phyloP scores from a whole-genome alignment of 2,113 vertebrate genomes.

The Abramis brama region DNA sequence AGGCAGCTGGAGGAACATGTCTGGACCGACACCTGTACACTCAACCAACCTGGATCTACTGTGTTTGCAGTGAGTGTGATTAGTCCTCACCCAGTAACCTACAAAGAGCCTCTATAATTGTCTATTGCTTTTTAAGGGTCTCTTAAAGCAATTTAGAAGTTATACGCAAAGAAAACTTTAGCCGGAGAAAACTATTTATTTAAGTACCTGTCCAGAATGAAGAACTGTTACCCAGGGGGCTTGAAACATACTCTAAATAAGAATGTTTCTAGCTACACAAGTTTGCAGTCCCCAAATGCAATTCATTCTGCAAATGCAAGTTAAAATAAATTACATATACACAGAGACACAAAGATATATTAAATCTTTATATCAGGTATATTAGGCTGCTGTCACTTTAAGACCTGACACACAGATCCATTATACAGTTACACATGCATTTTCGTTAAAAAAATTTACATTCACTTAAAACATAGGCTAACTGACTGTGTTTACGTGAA shows the following conservation, averaged over 20 bases:
- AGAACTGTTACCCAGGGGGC: not conserved
- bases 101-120: conserved; percentile 4
- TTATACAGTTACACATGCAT: no score
- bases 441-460: no score
- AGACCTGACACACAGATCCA: no score
- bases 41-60: not conserved
- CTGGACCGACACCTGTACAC: not conserved
- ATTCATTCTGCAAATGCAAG: no score
- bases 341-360: no score
- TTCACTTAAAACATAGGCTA: no score
- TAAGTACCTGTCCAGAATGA: not conserved
- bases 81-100: conserved; percentile 35
- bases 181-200: no score
- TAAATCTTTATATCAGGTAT: no score
- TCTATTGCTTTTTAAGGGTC: conserved; percentile 10
- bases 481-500: no score
- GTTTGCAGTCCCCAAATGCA: not conserved
- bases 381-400: no score
- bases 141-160: conserved; percentile 8
- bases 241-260: not conserved
- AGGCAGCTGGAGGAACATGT: conserved; percentile 8
- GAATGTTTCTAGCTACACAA: not conserved
- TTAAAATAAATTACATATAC: no score
- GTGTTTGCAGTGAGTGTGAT: conserved; percentile 15
- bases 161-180: not conserved